phyloP scores from a whole-genome alignment of 2,888 invertebrate species.

The Thecocarcelia acutangulata region DNA sequence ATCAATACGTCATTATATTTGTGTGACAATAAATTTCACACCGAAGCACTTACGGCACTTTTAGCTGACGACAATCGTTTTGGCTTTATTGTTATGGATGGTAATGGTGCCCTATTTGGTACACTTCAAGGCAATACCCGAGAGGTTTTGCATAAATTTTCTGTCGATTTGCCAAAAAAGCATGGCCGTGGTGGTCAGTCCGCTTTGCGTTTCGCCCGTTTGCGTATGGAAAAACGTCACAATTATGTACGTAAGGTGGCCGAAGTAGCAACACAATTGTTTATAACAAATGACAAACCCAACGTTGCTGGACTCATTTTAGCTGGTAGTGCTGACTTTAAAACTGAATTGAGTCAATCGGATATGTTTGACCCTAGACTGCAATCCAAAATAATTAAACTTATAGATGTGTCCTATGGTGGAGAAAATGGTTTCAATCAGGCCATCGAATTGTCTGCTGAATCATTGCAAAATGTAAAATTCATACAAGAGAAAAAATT shows the following conservation, averaged over 20 bases:
- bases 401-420: conserved; percentile 99
- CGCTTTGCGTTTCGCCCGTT: conserved; percentile 98
- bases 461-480: conserved; percentile 99
- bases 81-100: conserved; percentile 99
- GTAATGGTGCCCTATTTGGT: conserved; percentile 99
- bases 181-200: conserved; percentile 99
- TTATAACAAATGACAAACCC: conserved; percentile 98
- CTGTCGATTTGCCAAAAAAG: conserved; percentile 98
- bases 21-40: conserved; percentile 99
- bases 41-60: conserved; percentile 96
- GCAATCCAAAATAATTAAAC: conserved; percentile 98
- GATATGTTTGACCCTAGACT: conserved; percentile 99
- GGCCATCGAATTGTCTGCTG: conserved; percentile 99
- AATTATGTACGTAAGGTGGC: conserved; percentile 99
- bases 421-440: conserved; percentile 99
- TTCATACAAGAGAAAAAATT: conserved; percentile 99
- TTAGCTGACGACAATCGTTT: conserved; percentile 99
- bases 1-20: conserved; percentile 99
- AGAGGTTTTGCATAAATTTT: conserved; percentile 82
- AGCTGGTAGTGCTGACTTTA: conserved; percentile 99
- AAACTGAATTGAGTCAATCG: conserved; percentile 99
- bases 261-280: conserved; percentile 97
- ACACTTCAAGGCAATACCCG: conserved; percentile 89
- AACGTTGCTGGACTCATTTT: conserved; percentile 98
- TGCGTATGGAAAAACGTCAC: conserved; percentile 99